Percentiles rank a stretch among this genome's conserved stretches.
Evolutionary conservation across 2,113 vertebrate species (phyloP).

Genomic region (Pelodiscus sinensis): DNA sequence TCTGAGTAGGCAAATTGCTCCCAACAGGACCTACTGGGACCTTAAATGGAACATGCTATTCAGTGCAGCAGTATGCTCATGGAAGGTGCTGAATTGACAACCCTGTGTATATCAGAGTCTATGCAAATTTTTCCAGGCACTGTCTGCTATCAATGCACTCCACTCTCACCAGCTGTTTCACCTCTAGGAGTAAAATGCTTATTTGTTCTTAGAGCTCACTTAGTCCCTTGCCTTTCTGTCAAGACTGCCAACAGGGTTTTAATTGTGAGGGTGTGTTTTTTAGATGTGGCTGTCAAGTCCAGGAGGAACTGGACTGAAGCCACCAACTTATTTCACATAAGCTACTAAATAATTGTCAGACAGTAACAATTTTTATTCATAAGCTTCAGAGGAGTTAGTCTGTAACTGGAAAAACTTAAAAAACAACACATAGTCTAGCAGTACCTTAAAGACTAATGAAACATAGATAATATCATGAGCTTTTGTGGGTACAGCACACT

Average conservation of each 20-base stretch:
- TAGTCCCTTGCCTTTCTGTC: neutral
- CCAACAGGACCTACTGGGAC: neutral
- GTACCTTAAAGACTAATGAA: too few species aligned
- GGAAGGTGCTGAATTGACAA: neutral
- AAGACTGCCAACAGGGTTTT: neutral
- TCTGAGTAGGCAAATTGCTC: neutral
- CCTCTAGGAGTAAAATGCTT: neutral
- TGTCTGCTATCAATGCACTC: neutral
- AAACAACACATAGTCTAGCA: too few species aligned
- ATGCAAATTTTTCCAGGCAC: neutral
- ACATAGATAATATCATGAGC: too few species aligned
- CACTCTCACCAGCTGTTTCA: constrained; percentile 2
- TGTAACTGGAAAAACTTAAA: too few species aligned
- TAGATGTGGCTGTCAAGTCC: neutral
- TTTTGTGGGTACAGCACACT: too few species aligned
- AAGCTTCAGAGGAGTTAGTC: too few species aligned
- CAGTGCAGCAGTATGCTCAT: neutral
- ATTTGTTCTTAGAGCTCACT: neutral
- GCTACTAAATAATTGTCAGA: neutral
- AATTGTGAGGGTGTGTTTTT: neutral
- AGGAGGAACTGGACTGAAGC: neutral
- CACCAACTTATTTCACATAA: neutral
- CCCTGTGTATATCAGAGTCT: neutral
- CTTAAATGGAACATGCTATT: neutral
- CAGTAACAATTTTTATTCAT: neutral